Evolutionary conservation across 2,888 invertebrate species (phyloP).

Genomic region (Amblyjoppa proteus): DNA sequence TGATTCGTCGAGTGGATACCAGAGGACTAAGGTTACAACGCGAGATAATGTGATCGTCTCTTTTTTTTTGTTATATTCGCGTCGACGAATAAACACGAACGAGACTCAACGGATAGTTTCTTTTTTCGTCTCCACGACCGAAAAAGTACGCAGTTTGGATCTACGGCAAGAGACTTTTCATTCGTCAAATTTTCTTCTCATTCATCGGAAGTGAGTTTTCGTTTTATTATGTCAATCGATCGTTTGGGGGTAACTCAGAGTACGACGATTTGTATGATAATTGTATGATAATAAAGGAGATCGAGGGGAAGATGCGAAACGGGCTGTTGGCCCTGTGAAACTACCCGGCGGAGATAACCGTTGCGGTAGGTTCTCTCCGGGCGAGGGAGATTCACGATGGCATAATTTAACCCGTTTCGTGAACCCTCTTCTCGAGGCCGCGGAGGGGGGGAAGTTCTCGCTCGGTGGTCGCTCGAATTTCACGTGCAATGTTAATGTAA

Average conservation of each 20-base stretch:
- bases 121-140: not conserved
- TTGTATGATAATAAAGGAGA: not conserved
- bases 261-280: not conserved
- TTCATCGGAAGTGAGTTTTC: constrained; percentile 9
- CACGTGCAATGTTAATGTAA: constrained; percentile 14
- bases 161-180: not conserved
- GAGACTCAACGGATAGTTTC: constrained; percentile 2
- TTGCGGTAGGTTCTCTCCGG: constrained; percentile 53
- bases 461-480: constrained; percentile 22
- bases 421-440: not conserved
- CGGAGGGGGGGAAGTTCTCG: not conserved
- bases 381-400: constrained; percentile 1
- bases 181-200: not conserved
- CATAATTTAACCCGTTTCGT: constrained; percentile 39
- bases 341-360: constrained; percentile 29
- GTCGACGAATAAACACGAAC: not conserved
- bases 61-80: not conserved
- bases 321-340: constrained; percentile 29
- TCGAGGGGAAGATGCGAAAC: constrained; percentile 15
- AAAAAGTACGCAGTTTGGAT: constrained; percentile 12
- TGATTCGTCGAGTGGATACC: not conserved
- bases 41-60: not conserved
- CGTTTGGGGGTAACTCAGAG: not conserved
- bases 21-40: not conserved
- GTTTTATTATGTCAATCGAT: not conserved